Evolutionary conservation across 1,140 invertebrate species (phyloP), one percentile per base, ranked within the genome.

Genomic region (Drosophila triauraria): DNA sequence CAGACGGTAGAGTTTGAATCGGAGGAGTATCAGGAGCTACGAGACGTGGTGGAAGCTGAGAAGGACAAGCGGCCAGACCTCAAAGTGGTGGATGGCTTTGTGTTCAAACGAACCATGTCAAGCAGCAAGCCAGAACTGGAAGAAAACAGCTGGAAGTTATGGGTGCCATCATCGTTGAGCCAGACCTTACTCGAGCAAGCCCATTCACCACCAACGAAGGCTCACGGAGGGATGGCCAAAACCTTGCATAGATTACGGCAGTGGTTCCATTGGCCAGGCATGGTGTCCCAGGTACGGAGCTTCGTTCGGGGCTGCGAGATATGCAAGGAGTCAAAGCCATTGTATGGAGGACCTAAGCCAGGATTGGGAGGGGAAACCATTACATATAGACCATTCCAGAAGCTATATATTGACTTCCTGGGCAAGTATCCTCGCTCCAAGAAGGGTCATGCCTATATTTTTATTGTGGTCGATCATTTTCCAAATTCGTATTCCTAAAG

Each of bases 1-100:
- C 12, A 65, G n/a, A 59, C 32, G 1, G 9, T 30, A 0, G 61
- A 65, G 20, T 65, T 56, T 8, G 42, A 65, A 4, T 32, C 43
- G 0, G 15, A 46, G n/a, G 42, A 59, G 10, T 58, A 30, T 3
- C 8, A n/a, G 5, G 57, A 44, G 15, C 12, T 67, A 15, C 2
- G n/a, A 12, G 27, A 20, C 12, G 13, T 32, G 4, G 13, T 25
- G 0, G 7, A 27, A n/a, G n/a, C n/a, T n/a, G 17, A 58, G 4
- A 58, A 38, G 9, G 17, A 44, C 7, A 8, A 13, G 6, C 20
- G 57, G 17, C 43, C 63, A 9, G 63, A 59, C 15, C 2, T 67
- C 2, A 38, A 59, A 5, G 15, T 61, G n/a, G 59, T 60, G 2
- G 35, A 60, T 9, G 46, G 46, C 0, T 59, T 15, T 12, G 8